A percentile compares a stretch with the other conserved stretches of the same genome.
These are phyloP conservation scores for Panthera leo DNA, from an alignment of 2,113 vertebrate species.

Conservation along the genomic window DNA sequence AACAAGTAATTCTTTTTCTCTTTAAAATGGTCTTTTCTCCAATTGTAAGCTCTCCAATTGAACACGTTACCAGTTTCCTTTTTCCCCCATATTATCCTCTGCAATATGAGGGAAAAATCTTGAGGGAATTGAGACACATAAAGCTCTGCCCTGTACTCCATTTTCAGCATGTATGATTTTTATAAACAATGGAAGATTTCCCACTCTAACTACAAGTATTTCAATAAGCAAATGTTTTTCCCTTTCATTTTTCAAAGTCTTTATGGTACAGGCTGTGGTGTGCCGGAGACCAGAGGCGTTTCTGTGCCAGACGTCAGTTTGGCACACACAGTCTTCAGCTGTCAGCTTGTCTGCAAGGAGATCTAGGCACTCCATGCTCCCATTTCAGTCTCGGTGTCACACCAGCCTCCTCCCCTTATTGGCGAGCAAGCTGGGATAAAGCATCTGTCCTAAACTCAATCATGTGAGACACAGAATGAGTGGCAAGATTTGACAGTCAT, in stretches of 20 bases:
- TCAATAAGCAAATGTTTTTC: conserved; percentile 47
- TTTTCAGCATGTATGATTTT: conserved; percentile 27
- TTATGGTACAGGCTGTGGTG: background rate
- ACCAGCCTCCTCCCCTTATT: background rate
- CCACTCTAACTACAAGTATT: conserved; percentile 56
- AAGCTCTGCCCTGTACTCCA: background rate
- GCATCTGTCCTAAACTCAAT: background rate
- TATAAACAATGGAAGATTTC: conserved; percentile 57
- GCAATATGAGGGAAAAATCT: background rate
- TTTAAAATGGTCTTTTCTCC: background rate
- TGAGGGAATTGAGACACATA: background rate
- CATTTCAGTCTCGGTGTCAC: background rate
- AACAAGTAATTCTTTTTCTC: background rate
- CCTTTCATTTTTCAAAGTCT: conserved; percentile 64
- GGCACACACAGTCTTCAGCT: background rate
- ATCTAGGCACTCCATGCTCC: background rate
- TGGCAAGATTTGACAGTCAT: background rate
- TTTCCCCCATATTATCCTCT: background rate
- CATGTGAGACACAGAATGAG: background rate
- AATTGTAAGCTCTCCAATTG: background rate
- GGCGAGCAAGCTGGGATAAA: background rate
- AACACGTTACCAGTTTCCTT: background rate
- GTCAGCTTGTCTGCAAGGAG: conserved; percentile 48
- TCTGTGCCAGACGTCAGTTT: background rate
- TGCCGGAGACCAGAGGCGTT: conserved; percentile 13